These are phyloP conservation scores for Apotomis capreana DNA, from an alignment of 2,888 invertebrate species.

Conservation along the genomic window DNA sequence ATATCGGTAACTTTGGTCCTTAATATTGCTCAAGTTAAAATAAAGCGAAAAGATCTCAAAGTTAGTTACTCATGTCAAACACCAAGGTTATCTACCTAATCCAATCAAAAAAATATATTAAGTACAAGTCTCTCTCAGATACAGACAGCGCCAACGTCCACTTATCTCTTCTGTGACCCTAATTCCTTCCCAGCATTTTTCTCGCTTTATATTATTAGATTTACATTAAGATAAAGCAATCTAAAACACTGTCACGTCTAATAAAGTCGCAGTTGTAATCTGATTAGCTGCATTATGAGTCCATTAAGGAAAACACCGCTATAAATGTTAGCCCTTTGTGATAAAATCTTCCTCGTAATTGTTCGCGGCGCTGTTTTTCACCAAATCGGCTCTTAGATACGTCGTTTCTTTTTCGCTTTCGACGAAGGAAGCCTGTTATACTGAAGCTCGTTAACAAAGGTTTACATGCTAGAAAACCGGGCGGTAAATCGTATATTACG, in stretches of 20 bases:
- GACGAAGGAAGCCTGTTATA: too few species aligned
- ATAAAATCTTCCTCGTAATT: constrained; percentile 49
- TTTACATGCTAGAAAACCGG: too few species aligned
- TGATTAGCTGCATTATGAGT: constrained; percentile 53
- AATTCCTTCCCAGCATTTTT: background rate
- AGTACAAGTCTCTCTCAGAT: too few species aligned
- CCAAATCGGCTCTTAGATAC: background rate
- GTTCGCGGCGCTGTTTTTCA: constrained; percentile 39
- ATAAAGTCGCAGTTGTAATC: constrained; percentile 46
- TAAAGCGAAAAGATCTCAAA: too few species aligned
- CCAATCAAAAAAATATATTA: too few species aligned
- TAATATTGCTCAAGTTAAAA: too few species aligned
- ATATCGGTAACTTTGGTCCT: too few species aligned
- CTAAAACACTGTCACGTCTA: constrained; percentile 39
- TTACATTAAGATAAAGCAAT: constrained; percentile 37
- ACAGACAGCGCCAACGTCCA: too few species aligned
- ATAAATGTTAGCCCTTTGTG: constrained; percentile 50
- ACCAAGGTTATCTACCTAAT: too few species aligned
- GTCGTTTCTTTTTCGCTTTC: background rate
- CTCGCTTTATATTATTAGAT: constrained; percentile 30
- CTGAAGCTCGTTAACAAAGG: too few species aligned
- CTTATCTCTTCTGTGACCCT: background rate
- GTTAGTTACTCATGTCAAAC: too few species aligned
- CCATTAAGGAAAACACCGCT: constrained; percentile 53
- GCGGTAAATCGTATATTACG: too few species aligned